Evolutionary conservation across 92 coral and sea anemone genomes (phyloP).

Genomic region (Epizoanthus ramosus): DNA sequence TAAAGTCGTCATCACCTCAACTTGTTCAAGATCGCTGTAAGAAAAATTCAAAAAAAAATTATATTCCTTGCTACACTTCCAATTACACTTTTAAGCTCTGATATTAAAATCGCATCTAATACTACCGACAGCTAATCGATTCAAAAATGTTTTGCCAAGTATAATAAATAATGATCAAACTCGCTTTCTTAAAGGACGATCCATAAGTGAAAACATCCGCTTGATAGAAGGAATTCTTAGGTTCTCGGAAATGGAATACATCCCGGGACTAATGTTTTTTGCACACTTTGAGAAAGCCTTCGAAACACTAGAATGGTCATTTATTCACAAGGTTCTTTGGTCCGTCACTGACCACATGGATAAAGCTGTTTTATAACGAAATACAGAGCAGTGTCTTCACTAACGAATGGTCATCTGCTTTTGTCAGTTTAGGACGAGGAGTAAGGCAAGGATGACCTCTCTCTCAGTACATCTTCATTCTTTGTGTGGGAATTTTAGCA

Average conservation of each 20-base stretch:
- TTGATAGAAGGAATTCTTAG: neutral
- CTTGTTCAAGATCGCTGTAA: no score
- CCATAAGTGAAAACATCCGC: constrained; percentile 9
- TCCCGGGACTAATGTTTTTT: constrained; percentile 30
- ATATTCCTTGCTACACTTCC: no score
- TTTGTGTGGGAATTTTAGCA: neutral
- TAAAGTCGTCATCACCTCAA: no score
- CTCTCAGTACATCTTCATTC: constrained; percentile 16
- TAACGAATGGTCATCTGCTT: constrained; percentile 30
- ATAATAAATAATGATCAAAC: no score
- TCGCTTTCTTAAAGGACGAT: no score
- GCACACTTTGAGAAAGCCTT: constrained; percentile 42
- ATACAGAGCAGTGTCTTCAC: constrained; percentile 23
- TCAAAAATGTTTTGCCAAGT: no score
- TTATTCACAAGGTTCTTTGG: neutral
- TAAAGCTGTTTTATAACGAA: constrained; percentile 6
- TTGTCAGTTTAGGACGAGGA: constrained; percentile 1
- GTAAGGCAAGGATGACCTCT: constrained; percentile 44
- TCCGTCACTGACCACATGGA: neutral
- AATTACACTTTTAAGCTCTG: no score
- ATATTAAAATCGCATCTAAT: no score
- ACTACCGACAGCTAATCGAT: no score
- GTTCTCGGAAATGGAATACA: neutral
- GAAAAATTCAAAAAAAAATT: no score
- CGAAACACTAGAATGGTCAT: constrained; percentile 30